Percentiles rank a stretch among this genome's conserved stretches.
phyloP scores from a whole-genome alignment of 35 echinoderm and acorn worm genomes.

The Amphiura filiformis region DNA sequence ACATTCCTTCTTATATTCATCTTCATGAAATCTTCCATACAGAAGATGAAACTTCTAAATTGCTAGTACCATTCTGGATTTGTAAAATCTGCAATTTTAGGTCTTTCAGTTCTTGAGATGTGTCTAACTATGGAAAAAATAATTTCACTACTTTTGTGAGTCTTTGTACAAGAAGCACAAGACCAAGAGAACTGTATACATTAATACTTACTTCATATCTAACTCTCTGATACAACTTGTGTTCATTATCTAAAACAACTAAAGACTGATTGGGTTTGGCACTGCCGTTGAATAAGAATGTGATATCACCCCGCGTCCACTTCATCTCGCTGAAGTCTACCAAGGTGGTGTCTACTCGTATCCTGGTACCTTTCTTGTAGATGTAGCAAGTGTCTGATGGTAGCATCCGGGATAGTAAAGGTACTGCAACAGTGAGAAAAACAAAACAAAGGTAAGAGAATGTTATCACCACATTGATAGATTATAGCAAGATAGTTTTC shows the following conservation, averaged over 20 bases:
- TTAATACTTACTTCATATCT: slow-evolving; percentile 70
- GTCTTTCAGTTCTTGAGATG: too few relatives aligned
- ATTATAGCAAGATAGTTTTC: neutral
- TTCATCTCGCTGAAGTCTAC: slow-evolving; percentile 93
- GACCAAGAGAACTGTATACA: too few relatives aligned
- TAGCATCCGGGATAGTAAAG: slow-evolving; percentile 79
- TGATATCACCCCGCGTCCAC: slow-evolving; percentile 84
- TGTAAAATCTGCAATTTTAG: too few relatives aligned
- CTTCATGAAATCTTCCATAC: too few relatives aligned
- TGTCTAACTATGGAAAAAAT: too few relatives aligned
- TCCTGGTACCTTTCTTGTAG: slow-evolving; percentile 78
- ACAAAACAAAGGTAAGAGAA: neutral
- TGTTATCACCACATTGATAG: neutral
- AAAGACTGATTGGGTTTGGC: slow-evolving; percentile 68
- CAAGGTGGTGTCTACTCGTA: slow-evolving; percentile 87
- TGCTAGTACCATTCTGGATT: too few relatives aligned
- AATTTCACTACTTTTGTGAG: too few relatives aligned
- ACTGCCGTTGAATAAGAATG: slow-evolving; percentile 88
- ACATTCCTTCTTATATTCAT: too few relatives aligned
- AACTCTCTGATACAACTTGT: slow-evolving; percentile 75
- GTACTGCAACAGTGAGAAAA: slow-evolving; percentile 53
- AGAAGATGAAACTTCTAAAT: too few relatives aligned
- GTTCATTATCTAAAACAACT: slow-evolving; percentile 80
- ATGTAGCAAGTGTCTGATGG: slow-evolving; percentile 92
- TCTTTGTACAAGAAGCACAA: too few relatives aligned